Evolutionary conservation across 2,113 vertebrate genomes (phyloP).

Genomic region (Spea multiplicata): DNA sequence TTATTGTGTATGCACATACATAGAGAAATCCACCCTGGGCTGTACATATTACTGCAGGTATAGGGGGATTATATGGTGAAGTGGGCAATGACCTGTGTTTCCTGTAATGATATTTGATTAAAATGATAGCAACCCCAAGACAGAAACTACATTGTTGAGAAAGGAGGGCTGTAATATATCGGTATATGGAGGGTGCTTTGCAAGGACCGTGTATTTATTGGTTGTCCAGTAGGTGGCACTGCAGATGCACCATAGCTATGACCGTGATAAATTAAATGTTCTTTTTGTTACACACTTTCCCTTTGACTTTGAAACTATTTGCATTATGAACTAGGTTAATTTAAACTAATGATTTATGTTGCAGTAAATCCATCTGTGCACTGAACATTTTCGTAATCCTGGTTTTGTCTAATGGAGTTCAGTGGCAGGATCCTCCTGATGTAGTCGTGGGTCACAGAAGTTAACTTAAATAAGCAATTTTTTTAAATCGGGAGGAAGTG

Average conservation of each 20-base stretch:
- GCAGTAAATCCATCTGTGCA: constrained; percentile 2
- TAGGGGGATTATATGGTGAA: too few species aligned
- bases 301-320: constrained; percentile 5
- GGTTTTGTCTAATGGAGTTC: constrained; percentile 3
- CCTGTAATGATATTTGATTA: too few species aligned
- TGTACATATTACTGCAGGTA: too few species aligned
- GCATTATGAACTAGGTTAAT: constrained; percentile 20
- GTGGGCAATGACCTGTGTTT: too few species aligned
- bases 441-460: neutral
- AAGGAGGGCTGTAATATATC: neutral
- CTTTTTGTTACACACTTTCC: neutral
- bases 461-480: neutral
- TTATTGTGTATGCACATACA: too few species aligned
- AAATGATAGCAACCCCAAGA: too few species aligned
- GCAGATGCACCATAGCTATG: neutral
- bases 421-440: neutral
- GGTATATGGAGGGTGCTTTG: neutral
- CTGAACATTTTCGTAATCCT: constrained; percentile 9
- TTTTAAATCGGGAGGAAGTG: too few species aligned
- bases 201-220: neutral
- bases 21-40: too few species aligned
- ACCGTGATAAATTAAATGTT: neutral
- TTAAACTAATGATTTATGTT: constrained; percentile 12
- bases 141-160: too few species aligned
- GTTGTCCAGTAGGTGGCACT: constrained; percentile 32